A percentile compares a stretch with the other conserved stretches of the same genome.
Conservation (phyloP, 2,113 vertebrate genomes). For the Petrocephalus microphthalmus region DNA sequence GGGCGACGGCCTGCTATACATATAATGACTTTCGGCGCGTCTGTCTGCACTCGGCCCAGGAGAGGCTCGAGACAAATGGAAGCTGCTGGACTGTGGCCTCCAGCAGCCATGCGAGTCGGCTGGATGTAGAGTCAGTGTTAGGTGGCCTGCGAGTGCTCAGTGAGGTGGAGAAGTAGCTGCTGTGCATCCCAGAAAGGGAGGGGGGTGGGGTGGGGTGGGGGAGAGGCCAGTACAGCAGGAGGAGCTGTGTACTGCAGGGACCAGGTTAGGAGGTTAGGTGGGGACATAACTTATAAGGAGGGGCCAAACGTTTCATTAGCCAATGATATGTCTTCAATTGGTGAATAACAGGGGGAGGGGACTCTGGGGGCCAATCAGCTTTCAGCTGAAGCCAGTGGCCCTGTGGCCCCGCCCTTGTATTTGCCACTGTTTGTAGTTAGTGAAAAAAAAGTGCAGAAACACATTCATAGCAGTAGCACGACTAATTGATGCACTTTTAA, state of each 20-base stretch:
- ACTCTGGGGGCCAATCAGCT: background rate
- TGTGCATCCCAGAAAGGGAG: conserved; percentile 6
- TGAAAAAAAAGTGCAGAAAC: background rate
- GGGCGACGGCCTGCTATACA: conserved; percentile 7
- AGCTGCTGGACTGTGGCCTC: conserved; percentile 26
- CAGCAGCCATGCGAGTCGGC: conserved; percentile 28
- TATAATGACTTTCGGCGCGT: background rate
- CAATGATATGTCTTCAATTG: background rate
- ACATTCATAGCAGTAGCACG: background rate
- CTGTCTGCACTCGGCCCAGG: background rate
- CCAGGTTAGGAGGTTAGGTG: background rate
- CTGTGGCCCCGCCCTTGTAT: background rate
- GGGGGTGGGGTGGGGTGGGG: too few species aligned
- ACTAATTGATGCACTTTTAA: background rate
- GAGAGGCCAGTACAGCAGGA: background rate
- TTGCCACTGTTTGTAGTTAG: background rate
- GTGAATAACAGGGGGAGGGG: background rate
- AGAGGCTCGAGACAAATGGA: conserved; percentile 28
- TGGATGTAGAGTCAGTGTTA: conserved; percentile 29
- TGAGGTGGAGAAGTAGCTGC: conserved; percentile 37
- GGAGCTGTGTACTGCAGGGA: background rate
- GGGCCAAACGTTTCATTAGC: background rate
- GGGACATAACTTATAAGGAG: background rate
- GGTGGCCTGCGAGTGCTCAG: conserved; percentile 29
- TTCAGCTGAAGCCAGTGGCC: background rate